Evolutionary conservation across 2,888 invertebrate genomes (phyloP).

Genomic region (Cataglyphis altisquamis): DNA sequence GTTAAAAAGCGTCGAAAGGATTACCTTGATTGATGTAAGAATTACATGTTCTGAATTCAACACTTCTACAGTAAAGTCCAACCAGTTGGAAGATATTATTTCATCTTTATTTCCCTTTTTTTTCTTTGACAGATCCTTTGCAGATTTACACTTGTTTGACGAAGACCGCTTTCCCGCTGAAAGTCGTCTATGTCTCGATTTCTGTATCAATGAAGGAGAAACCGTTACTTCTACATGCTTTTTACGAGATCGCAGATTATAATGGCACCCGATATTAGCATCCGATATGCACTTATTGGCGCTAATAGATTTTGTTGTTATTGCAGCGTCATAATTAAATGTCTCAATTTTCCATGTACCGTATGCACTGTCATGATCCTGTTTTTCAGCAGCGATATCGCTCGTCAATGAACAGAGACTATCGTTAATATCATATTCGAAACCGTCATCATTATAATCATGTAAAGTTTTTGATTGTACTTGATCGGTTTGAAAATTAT

Average conservation of each 20-base stretch:
- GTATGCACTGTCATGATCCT: neutral
- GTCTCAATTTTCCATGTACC: neutral
- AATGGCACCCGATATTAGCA: neutral
- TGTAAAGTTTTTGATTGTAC: neutral
- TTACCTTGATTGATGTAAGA: constrained; percentile 55
- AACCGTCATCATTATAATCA: neutral
- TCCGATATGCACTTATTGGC: neutral
- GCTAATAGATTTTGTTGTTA: neutral
- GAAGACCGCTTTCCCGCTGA: neutral
- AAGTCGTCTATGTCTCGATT: neutral
- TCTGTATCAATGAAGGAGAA: neutral
- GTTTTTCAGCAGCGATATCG: no score
- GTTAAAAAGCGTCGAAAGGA: constrained; percentile 53
- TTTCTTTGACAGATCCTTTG: neutral
- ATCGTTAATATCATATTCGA: neutral
- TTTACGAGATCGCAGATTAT: neutral
- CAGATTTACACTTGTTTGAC: no score
- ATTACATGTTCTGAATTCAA: constrained; percentile 50
- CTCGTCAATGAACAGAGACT: neutral
- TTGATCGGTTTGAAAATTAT: neutral
- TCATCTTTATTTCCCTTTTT: neutral
- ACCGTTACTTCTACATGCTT: neutral
- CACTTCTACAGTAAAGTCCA: constrained; percentile 53
- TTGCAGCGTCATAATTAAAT: neutral
- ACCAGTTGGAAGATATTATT: constrained; percentile 51